Base-by-base conservation (phyloP, 2,888 invertebrate genomes). In the Helicoverpa assulta region DNA sequence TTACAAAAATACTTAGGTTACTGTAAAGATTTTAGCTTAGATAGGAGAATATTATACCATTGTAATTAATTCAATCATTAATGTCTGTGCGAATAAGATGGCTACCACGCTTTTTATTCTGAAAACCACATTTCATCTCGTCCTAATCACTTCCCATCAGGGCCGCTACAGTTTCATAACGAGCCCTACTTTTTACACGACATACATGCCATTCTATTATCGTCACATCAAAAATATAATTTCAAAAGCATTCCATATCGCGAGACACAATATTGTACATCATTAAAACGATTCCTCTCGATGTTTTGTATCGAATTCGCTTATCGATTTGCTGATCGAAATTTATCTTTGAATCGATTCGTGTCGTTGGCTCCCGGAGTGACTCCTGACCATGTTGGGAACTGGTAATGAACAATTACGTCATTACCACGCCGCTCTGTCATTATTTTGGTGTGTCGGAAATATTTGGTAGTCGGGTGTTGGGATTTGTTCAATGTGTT, bases 391-490 rank as follows among this genome's bases (percentile, higher is more conserved):
- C 81, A 76, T 81, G 61, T 81, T 71, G 70, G 74, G 71, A 65
- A 68, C 72, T 77, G 79, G 82, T 84, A 86, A 82, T 76, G 83
- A 78, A 72, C 82, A 80, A 87, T 89, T 82, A 81, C 67, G 78
- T 70, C 78, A 80, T 82, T 82, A 83, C 80, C 82, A 68, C 71
- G 69, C 84, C 80, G 85, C 82, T 79, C 89, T 88, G 83, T 90
- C 77, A 91, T 90, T 88, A 88, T 74, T 66, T 63, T 40, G 29
- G 33, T 65, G 67, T 66, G 19, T 59, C 61, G 21, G 59, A 37
- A 37, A 56, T 59, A 69, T 82, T 71, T 67, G 70, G 40, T 26
- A 59, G 74, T 53, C 68, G 65, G 67, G 26, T 63, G 53, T 71
- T 56, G 50, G 55, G 55, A 78, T 78, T 78, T 77, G 78, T 66